These are phyloP conservation scores for Rhinatrema bivittatum DNA, from an alignment of 2,797 vertebrate genomes.

Conservation along the genomic window DNA sequence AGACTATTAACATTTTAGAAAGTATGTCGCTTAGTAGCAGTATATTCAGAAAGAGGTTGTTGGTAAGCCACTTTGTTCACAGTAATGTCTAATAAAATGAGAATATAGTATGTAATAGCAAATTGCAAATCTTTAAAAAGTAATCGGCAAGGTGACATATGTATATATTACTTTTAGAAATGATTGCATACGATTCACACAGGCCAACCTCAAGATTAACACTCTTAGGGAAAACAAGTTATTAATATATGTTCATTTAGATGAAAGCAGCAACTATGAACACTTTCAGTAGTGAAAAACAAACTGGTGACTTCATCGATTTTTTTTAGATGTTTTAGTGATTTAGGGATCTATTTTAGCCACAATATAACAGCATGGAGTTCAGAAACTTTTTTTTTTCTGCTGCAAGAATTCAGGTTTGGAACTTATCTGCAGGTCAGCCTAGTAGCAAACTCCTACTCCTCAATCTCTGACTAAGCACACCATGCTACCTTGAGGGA, in stretches of 20 bases:
- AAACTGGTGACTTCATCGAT: not conserved
- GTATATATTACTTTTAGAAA: not conserved
- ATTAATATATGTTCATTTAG: not conserved
- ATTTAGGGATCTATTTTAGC: no score
- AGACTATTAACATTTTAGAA: conserved; percentile 29
- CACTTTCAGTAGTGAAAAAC: not conserved
- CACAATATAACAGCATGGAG: no score
- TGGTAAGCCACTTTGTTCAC: conserved; percentile 4
- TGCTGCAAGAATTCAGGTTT: no score
- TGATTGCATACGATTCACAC: not conserved
- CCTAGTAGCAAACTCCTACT: no score
- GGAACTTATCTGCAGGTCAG: no score
- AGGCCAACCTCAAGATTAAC: not conserved
- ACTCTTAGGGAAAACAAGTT: not conserved
- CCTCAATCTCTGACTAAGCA: no score
- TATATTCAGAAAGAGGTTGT: not conserved
- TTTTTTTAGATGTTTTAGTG: no score
- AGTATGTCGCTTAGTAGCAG: conserved; percentile 24
- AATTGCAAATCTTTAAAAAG: conserved; percentile 11
- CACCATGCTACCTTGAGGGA: no score
- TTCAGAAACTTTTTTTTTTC: no score
- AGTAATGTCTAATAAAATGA: conserved; percentile 18
- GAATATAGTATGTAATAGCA: conserved; percentile 1
- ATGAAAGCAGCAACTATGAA: not conserved
- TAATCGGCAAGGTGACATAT: not conserved